A percentile compares a stretch with the other conserved stretches of the same genome.
Evolutionary conservation across 2,113 vertebrate species (phyloP).

Genomic region (Apistogramma diplotaenia): DNA sequence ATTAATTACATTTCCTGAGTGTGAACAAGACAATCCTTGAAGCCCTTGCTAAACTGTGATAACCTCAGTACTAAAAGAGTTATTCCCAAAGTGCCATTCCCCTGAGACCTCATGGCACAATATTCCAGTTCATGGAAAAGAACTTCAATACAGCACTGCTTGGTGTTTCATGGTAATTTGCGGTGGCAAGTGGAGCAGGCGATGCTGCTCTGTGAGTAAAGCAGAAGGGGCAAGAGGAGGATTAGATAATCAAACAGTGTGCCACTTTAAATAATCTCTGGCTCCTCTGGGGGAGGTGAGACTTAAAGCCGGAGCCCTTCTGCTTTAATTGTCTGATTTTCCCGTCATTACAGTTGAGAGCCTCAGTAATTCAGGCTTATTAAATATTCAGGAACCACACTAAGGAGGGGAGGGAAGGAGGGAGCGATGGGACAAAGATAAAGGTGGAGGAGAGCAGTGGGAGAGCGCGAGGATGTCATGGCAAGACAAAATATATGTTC

Average conservation of each 20-base stretch:
- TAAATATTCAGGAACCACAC: conserved; percentile 81
- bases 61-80: conserved; percentile 41
- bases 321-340: conserved; percentile 81
- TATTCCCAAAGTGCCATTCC: conserved; percentile 31
- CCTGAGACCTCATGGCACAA: conserved; percentile 33
- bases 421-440: conserved; percentile 12
- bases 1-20: conserved; percentile 27
- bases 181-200: conserved; percentile 70
- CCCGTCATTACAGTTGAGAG: conserved; percentile 80
- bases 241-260: conserved; percentile 80
- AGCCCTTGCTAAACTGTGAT: conserved; percentile 14
- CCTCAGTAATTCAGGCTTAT: conserved; percentile 78
- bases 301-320: conserved; percentile 74
- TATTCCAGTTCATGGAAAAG: conserved; percentile 45
- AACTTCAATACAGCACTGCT: conserved; percentile 60
- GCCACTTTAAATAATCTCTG: conserved; percentile 79
- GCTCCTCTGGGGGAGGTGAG: conserved; percentile 72
- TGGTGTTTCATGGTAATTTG: conserved; percentile 76
- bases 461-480: conserved; percentile 7
- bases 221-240: conserved; percentile 72
- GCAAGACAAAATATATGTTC: background rate
- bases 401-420: conserved; percentile 42
- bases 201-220: conserved; percentile 67
- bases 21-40: conserved; percentile 3
- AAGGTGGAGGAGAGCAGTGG: background rate